phyloP scores from a whole-genome alignment of 2,888 invertebrate species.

The Eledona agricola region DNA sequence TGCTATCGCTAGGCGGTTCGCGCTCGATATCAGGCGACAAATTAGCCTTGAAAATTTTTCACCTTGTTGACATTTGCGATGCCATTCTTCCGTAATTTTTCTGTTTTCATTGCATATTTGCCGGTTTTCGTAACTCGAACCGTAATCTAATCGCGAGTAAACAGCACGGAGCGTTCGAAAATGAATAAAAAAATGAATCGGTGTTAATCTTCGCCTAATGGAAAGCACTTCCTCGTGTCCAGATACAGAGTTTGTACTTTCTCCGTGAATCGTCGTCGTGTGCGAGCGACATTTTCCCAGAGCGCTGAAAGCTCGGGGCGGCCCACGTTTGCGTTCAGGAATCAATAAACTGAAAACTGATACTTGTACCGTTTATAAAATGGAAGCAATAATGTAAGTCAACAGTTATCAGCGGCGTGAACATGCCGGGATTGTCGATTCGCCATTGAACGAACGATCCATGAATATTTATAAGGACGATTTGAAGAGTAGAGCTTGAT shows the following conservation, averaged over 20 bases:
- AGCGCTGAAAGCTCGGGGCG: slow-evolving; percentile 27
- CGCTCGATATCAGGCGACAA: slow-evolving; percentile 16
- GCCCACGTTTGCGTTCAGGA: slow-evolving; percentile 22
- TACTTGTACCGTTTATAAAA: slow-evolving; percentile 49
- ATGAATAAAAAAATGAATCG: neutral
- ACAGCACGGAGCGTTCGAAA: slow-evolving; percentile 8
- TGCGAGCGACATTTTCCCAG: slow-evolving; percentile 27
- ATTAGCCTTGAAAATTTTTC: slow-evolving; percentile 31
- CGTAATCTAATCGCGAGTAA: slow-evolving; percentile 25
- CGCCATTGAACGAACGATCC: slow-evolving; percentile 29
- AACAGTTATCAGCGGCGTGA: slow-evolving; percentile 43
- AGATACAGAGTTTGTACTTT: slow-evolving; percentile 26
- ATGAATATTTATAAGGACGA: slow-evolving; percentile 25
- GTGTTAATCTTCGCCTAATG: slow-evolving; percentile 20
- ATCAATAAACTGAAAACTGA: slow-evolving; percentile 48
- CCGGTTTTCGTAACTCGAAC: slow-evolving; percentile 4
- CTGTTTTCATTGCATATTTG: slow-evolving; percentile 6
- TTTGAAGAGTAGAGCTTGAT: slow-evolving; percentile 15
- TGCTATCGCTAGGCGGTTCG: slow-evolving; percentile 27
- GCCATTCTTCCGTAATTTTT: slow-evolving; percentile 11
- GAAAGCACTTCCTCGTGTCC: slow-evolving; percentile 27
- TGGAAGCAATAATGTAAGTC: slow-evolving; percentile 52
- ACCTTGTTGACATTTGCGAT: slow-evolving; percentile 21
- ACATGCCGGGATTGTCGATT: slow-evolving; percentile 32
- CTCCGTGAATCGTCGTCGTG: slow-evolving; percentile 20